phyloP scores from a whole-genome alignment of 53 echinoderm and acorn worm species.

The Echinarachnius parma region DNA sequence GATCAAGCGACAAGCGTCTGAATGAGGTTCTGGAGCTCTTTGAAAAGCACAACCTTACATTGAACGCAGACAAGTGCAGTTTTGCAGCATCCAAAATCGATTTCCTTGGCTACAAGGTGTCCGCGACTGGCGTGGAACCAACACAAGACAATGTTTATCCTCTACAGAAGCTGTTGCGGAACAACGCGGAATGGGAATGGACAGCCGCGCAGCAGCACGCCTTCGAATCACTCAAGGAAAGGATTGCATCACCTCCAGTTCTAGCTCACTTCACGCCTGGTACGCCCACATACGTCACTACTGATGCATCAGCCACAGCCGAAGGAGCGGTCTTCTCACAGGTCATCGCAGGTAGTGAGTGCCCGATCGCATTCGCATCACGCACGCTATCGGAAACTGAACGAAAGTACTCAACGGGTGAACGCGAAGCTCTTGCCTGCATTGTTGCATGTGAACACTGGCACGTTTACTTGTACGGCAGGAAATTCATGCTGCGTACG shows the following conservation, averaged over 20 bases:
- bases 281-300: conserved; percentile 38
- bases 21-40: too few relatives aligned
- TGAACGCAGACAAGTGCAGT: conserved; percentile 18
- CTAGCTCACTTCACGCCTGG: conserved; percentile 47
- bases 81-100: conserved; percentile 37
- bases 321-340: conserved; percentile 52
- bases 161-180: conserved; percentile 42
- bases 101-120: conserved; percentile 42
- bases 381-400: conserved; percentile 43
- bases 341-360: conserved; percentile 27
- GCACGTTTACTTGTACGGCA: conserved; percentile 52
- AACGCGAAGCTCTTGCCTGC: conserved; percentile 54
- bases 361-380: conserved; percentile 52
- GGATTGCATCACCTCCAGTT: conserved; percentile 38
- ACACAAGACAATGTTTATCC: conserved; percentile 33
- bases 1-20: too few relatives aligned
- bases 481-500: conserved; percentile 54
- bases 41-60: too few relatives aligned
- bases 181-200: conserved; percentile 39
- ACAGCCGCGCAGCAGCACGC: conserved; percentile 7
- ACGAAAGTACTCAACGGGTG: conserved; percentile 45
- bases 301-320: conserved; percentile 49
- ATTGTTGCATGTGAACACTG: conserved; percentile 54
- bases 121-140: conserved; percentile 35
- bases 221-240: conserved; percentile 35